Percentiles rank a stretch among this genome's conserved stretches.
phyloP scores from a whole-genome alignment of 2,888 invertebrate species.

The Minunthozetes semirufus region DNA sequence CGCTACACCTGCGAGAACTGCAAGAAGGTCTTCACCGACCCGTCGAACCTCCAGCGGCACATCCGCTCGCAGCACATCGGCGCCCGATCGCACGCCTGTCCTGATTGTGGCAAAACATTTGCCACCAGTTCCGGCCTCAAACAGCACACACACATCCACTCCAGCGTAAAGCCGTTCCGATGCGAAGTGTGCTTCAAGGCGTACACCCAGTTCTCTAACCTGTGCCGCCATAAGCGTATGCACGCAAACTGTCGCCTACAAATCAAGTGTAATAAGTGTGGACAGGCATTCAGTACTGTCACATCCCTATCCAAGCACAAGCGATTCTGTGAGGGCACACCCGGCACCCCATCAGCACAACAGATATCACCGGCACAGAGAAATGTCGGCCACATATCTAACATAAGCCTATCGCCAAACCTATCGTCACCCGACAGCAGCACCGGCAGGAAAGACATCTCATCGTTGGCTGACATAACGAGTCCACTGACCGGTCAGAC shows the following conservation, averaged over 20 bases:
- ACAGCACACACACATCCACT: constrained; percentile 98
- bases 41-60: constrained; percentile 92
- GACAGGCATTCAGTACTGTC: constrained; percentile 82
- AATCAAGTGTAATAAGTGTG: constrained; percentile 89
- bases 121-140: constrained; percentile 95
- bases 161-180: constrained; percentile 93
- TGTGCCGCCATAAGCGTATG: constrained; percentile 99
- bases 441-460: not conserved
- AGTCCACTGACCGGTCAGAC: not conserved
- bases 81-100: constrained; percentile 91
- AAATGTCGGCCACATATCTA: not conserved
- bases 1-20: constrained; percentile 84
- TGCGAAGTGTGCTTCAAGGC: constrained; percentile 82
- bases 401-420: not conserved
- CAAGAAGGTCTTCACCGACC: constrained; percentile 84
- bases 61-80: constrained; percentile 92
- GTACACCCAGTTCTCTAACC: constrained; percentile 98
- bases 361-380: not conserved
- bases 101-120: constrained; percentile 98
- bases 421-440: constrained; percentile 10
- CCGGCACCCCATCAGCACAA: not conserved
- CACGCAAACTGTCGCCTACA: constrained; percentile 90
- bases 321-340: constrained; percentile 78
- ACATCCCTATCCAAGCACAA: constrained; percentile 92
- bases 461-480: not conserved